Base-by-base conservation (phyloP, 2,888 invertebrate species). In the Candidula unifasciata region DNA sequence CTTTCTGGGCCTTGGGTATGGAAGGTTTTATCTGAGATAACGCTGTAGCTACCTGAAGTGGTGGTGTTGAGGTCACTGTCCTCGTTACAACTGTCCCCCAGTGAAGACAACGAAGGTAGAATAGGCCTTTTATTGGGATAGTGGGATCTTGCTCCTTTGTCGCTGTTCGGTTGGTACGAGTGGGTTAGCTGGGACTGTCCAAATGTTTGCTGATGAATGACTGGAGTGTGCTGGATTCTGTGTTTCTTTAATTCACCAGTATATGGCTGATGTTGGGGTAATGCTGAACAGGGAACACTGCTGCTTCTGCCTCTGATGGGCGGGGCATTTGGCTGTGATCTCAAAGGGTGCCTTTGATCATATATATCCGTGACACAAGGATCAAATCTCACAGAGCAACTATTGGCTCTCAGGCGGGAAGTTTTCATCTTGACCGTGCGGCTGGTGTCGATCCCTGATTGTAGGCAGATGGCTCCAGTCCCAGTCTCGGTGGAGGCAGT, bases 1-100 rank as follows among this genome's bases (percentile, higher is more conserved):
- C 90, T 92, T 21, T 78, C 90, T 27, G 90, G 89, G 82, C 88
- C 92, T 71, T 88, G 89, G 83, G 89, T 88, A 10, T 88, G 89
- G 30, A 85, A 91, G 0, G 80, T 74, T n/a, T 85, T 87, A 27
- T 87, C 87, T 16, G 87, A 82, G 0, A 83, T 78, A 60, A 88
- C 80, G 54, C 88, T 88, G 83, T 87, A 88, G 35, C 87, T 87
- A 13, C 88, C 88, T 1, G 88, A 88, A 8, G 88, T 88, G 1
- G 88, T 88, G 5, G 88, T 88, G 69, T 86, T 86, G 21, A 85
- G 57, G 74, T 85, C 86, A 44, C 86, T 87, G 44, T 88, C 88
- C 21, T 86, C 86, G 57, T 84, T 83, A 8, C 71, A 54, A 18
- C 71, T 77, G 37, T 83, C 78, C 6, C 79, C 84, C 24, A 79